Conservation (phyloP, 23 tunicate species). For the Clavelina lepadiformis region DNA sequence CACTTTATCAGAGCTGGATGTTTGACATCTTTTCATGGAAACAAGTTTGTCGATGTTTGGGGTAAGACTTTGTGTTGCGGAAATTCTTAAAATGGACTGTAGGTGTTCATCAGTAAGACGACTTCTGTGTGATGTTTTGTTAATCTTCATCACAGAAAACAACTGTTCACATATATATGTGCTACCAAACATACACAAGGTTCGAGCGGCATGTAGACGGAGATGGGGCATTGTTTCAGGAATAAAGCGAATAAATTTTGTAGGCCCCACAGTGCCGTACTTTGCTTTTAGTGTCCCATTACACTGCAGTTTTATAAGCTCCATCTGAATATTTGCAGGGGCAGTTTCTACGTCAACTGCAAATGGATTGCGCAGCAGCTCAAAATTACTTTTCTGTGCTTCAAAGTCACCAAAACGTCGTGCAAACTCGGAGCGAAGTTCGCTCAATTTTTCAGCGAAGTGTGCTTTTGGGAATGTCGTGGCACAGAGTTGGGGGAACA, state of each 20-base stretch:
- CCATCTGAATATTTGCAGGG: constrained; percentile 21
- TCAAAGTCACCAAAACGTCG: constrained; percentile 13
- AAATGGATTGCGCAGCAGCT: constrained; percentile 22
- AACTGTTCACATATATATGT: constrained; percentile 49
- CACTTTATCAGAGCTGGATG: too few species aligned
- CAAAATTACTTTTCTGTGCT: constrained; percentile 17
- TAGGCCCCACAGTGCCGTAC: constrained; percentile 17
- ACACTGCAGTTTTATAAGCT: constrained; percentile 27
- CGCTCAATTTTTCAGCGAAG: constrained; percentile 1
- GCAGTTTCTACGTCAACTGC: constrained; percentile 37
- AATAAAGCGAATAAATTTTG: constrained; percentile 15
- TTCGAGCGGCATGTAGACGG: constrained; percentile 2
- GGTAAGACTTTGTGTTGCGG: too few species aligned
- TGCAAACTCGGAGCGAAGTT: constrained; percentile 17
- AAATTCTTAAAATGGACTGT: too few species aligned
- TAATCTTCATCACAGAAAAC: too few species aligned
- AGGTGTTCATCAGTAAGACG: too few species aligned
- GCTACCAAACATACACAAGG: constrained; percentile 41
- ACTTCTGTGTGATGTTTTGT: too few species aligned
- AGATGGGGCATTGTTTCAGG: constrained; percentile 19
- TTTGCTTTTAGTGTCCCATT: constrained; percentile 23
- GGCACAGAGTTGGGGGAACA: background rate
- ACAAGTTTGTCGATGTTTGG: too few species aligned
- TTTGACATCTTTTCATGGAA: too few species aligned
- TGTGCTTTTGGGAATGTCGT: background rate